Evolutionary conservation across 2,113 vertebrate species (phyloP), one percentile per base, ranked within the genome.

Genomic region (Marmota flaviventris): DNA sequence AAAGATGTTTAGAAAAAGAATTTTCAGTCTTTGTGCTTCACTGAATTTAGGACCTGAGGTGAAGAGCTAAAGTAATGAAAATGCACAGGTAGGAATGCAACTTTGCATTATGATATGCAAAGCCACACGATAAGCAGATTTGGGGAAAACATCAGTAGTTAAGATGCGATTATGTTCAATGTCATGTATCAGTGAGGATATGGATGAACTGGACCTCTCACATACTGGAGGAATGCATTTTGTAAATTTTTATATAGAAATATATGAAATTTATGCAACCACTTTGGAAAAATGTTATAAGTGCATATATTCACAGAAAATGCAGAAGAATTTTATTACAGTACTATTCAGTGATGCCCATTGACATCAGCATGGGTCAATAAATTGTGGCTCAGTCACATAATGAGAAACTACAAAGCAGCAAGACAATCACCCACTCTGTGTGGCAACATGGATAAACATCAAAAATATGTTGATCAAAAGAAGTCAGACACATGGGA

Each of bases 1-100:
- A n/a, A 95, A 48, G 6, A 37, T 65, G 10, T 69, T 94, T 89
- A 85, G 25, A 97, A 83, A 58, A 29, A 84, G 32, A 73, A 63
- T 91, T 61, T 56, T 83, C 6, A 51, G 27, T 17, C 1, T 34
- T 75, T 91, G 5, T 65, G 72, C n/a, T 85, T 87, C 34, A 27
- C 4, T 92, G 75, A 65, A 84, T 75, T 79, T 84, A 89, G 12
- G 37, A 48, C 84, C 11, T 61, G 29, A 61, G 61, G 53, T n/a
- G 45, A 14, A 89, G n/a, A 93, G 20, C 76, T 11, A 88, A 86
- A 95, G 79, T 79, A 79, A 18, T 82, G 70, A 25, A 75, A 34
- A 83, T 39, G 82, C 61, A 65, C 13, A 79, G 39, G 32, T 75
- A 67, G 39, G 37, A 37, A 82, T 24, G 17, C 25, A 77, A 14